Evolutionary conservation across 2,888 invertebrate genomes (phyloP), one percentile per base, ranked within the genome.

Genomic region (Eilema griseolum): DNA sequence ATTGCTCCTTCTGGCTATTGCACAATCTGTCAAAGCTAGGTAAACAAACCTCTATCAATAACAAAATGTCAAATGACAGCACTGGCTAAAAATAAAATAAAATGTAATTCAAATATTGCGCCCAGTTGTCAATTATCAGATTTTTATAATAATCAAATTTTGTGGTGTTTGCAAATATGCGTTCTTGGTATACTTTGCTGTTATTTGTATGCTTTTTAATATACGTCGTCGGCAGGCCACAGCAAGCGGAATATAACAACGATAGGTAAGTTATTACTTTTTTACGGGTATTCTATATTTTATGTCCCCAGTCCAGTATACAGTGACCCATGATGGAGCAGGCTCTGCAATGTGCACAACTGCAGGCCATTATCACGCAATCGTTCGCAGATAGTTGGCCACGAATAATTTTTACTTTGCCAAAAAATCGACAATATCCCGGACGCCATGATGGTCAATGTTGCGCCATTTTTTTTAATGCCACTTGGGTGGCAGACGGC

Each of bases 141-240:
- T 85, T 66, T 87, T 86, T 31, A 31, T 31, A 61, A 52, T 75
- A 81, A 74, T 71, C 74, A 63, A 79, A 80, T 84, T 86, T 77
- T 78, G 72, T 71, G 73, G 69, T 67, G 76, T 69, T 73, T 80
- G 71, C 71, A 83, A 86, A 78, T 72, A 91, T 91, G 91, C 86
- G 79, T 76, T 80, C 70, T 79, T 79, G 79, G 77, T 72, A 83
- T 41, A 61, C 85, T 61, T 72, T 86, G 57, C 26, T 85, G 28
- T 70, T 88, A 70, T 73, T 85, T 71, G 80, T 76, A 69, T 78
- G 80, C 75, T 71, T 86, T 33, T 60, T 78, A 41, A 70, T 73
- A 28, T 72, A 75, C 73, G 75, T 70, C 33, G 64, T 71, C 16
- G 74, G 89, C 73, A 86, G 89, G 80, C 90, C 91, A 1, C 78